Base-by-base conservation (phyloP, 2,113 vertebrate species). In the Eira barbara region DNA sequence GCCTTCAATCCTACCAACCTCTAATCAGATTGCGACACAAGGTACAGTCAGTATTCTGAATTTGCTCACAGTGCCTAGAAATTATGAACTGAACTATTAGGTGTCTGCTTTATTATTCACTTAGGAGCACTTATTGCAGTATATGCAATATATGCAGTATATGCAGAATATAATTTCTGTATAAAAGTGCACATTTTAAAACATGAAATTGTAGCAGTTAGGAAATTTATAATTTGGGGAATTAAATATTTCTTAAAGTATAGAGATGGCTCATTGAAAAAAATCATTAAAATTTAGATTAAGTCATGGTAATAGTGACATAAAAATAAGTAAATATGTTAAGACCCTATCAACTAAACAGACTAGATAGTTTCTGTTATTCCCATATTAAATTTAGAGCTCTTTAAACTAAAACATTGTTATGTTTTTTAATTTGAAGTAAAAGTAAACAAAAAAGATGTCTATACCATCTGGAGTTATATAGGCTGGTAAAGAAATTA, bases 21-120 rank as follows among this genome's bases (percentile, higher is more conserved):
- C 89, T 99, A 55, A 21, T 98, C 89, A 98, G 98, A 95, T 94
- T 99, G 93, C 98, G 99, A 12, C 99, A 99, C 96, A 99, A 99
- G 99, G 99, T 99, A 99, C 52, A 83, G 82, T 94, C 65, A 61
- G 67, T 93, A 89, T 71, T 95, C 6, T 81, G 34, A 42, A 36
- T 90, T 10, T 92, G 47, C 27, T 95, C n/a, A 0, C 4, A 63
- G 15, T 59, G 39, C 15, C 27, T 31, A 29, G 73, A 67, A 96
- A 25, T 93, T 94, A 78, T 14, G 17, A 4, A 10, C 6, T 34
- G 87, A 47, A 34, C 2, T 93, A 25, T 10, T 93, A n/a, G 86
- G 71, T 23, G 47, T 95, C 69, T 61, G 42, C 12, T 89, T 98
- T 94, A 73, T 85, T 91, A 57, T 63, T 78, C 27, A 92, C 11